Conservation (phyloP, 2,113 vertebrate species). For the Coturnix japonica region DNA sequence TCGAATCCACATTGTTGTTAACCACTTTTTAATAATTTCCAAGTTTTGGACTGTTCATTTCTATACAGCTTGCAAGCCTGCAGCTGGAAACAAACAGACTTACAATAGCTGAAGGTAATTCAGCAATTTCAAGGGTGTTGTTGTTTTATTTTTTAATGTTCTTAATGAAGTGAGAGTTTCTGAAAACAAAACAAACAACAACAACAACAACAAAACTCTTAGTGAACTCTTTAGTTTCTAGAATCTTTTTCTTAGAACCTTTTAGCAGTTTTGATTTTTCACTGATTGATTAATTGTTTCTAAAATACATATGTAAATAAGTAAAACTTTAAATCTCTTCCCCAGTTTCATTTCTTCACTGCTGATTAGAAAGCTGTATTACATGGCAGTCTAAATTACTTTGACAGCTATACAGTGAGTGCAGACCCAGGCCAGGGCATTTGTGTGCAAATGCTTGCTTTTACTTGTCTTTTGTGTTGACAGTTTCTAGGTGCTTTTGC, state of each 20-base stretch:
- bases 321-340: not conserved
- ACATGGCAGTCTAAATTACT: not conserved
- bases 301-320: not conserved
- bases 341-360: not conserved
- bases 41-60: slow-evolving; percentile 48
- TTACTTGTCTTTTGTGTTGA: not conserved
- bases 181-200: slow-evolving; percentile 40
- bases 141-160: slow-evolving; percentile 45
- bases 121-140: slow-evolving; percentile 48
- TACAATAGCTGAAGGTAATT: slow-evolving; percentile 61
- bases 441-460: not conserved
- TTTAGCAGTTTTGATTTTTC: slow-evolving; percentile 20
- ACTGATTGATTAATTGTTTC: slow-evolving; percentile 14
- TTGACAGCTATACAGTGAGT: not conserved
- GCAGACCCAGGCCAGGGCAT: not conserved
- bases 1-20: slow-evolving; percentile 44
- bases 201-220: too few species aligned
- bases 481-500: not conserved
- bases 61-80: slow-evolving; percentile 27
- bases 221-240: slow-evolving; percentile 63
- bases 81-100: slow-evolving; percentile 66
- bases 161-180: slow-evolving; percentile 76
- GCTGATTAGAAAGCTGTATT: not conserved
- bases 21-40: slow-evolving; percentile 62
- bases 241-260: slow-evolving; percentile 36